Conservation (phyloP, 1,140 invertebrate species). For the Aphis gossypii region DNA sequence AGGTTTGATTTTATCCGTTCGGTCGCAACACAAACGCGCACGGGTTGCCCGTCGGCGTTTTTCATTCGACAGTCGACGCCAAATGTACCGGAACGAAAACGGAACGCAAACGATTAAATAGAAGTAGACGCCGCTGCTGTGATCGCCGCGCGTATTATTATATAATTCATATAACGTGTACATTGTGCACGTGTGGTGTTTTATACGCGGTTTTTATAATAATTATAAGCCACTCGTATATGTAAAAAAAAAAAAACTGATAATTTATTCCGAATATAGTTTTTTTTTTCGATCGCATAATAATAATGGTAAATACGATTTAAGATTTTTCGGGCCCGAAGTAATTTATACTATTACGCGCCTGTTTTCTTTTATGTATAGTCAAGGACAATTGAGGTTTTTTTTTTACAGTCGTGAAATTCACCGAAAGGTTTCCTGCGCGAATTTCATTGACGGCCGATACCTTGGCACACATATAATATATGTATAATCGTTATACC, state of each 20-base stretch:
- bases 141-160: not conserved
- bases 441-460: constrained; percentile 4
- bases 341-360: not conserved
- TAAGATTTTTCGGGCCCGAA: not conserved
- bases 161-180: not conserved
- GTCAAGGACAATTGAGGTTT: not conserved
- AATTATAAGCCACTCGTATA: not conserved
- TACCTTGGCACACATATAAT: constrained; percentile 8
- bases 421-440: not conserved
- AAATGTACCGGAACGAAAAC: not conserved
- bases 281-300: not conserved
- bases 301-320: not conserved
- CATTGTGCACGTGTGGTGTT: not conserved
- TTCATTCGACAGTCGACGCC: not conserved
- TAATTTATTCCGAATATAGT: not conserved
- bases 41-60: not conserved
- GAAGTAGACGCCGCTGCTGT: not conserved
- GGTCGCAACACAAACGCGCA: not conserved
- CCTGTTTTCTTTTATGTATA: constrained; percentile 5
- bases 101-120: not conserved
- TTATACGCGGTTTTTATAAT: not conserved
- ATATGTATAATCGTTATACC: not conserved
- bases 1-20: constrained; percentile 9
- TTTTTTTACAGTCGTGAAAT: not conserved
- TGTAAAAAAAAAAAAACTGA: not conserved